phyloP scores from a whole-genome alignment of 2,797 vertebrate species.

The Lacerta viridis region DNA sequence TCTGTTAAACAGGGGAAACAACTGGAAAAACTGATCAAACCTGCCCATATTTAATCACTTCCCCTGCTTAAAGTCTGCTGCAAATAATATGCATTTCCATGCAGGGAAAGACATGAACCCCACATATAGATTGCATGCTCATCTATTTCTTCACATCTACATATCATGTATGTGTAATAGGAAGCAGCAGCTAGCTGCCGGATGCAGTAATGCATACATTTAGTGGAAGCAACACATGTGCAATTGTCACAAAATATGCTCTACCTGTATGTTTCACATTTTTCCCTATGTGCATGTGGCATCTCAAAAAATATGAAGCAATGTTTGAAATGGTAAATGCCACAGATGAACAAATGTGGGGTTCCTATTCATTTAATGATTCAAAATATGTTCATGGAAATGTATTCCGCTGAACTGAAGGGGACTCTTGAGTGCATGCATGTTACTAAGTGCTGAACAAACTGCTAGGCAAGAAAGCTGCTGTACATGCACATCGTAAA shows the following conservation, averaged over 20 bases:
- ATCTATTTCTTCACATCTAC: neutral
- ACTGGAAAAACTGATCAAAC: neutral
- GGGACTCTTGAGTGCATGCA: neutral
- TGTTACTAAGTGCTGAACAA: neutral
- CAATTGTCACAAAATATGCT: neutral
- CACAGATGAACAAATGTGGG: neutral
- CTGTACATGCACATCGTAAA: conserved; percentile 13
- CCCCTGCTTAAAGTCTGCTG: neutral
- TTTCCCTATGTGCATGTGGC: neutral
- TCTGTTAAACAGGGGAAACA: neutral
- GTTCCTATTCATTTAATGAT: neutral
- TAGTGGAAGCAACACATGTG: neutral
- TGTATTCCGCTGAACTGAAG: neutral
- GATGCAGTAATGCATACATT: neutral
- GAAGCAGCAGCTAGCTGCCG: neutral
- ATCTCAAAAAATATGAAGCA: neutral
- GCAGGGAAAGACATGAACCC: neutral
- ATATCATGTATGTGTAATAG: neutral
- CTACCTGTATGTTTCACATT: neutral
- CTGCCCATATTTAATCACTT: neutral
- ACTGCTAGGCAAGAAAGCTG: neutral
- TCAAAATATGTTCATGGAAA: neutral
- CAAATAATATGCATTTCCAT: neutral
- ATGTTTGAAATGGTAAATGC: neutral
- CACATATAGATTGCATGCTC: neutral